These are phyloP conservation scores for Cyphomyrmex costatus DNA, from an alignment of 1,140 invertebrate species.

Conservation along the genomic window DNA sequence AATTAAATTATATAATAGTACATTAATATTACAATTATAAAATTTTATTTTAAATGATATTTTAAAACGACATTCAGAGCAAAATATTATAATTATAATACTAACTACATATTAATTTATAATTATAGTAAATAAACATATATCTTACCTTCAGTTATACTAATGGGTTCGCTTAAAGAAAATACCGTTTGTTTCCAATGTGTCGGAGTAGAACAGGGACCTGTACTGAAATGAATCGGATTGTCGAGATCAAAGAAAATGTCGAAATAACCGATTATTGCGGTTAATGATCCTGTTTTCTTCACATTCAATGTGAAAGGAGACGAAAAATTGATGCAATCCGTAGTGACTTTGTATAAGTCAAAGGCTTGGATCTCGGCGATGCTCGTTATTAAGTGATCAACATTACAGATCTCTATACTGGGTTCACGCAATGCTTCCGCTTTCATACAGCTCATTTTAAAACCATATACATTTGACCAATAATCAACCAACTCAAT, in stretches of 20 bases:
- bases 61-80: background rate
- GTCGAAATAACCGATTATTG: conserved; percentile 97
- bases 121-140: conserved; percentile 7
- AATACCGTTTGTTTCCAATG: conserved; percentile 99
- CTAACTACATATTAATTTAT: conserved; percentile 14
- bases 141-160: conserved; percentile 90
- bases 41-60: background rate
- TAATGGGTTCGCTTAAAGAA: conserved; percentile 92
- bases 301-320: conserved; percentile 92
- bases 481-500: conserved; percentile 94
- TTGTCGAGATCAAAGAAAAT: conserved; percentile 93
- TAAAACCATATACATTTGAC: conserved; percentile 98
- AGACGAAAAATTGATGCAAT: conserved; percentile 93
- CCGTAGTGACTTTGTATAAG: conserved; percentile 93
- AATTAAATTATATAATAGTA: background rate
- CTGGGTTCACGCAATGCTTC: conserved; percentile 96
- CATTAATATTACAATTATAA: conserved; percentile 14
- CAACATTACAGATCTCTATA: conserved; percentile 93
- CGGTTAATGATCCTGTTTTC: conserved; percentile 93
- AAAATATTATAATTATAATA: conserved; percentile 22
- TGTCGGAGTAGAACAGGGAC: conserved; percentile 91
- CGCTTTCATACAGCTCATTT: conserved; percentile 97
- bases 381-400: conserved; percentile 92
- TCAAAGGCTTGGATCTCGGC: conserved; percentile 91
- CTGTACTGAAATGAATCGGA: conserved; percentile 91